Evolutionary conservation across 2,888 invertebrate species (phyloP).

Genomic region (Caradrina clavipalpis): DNA sequence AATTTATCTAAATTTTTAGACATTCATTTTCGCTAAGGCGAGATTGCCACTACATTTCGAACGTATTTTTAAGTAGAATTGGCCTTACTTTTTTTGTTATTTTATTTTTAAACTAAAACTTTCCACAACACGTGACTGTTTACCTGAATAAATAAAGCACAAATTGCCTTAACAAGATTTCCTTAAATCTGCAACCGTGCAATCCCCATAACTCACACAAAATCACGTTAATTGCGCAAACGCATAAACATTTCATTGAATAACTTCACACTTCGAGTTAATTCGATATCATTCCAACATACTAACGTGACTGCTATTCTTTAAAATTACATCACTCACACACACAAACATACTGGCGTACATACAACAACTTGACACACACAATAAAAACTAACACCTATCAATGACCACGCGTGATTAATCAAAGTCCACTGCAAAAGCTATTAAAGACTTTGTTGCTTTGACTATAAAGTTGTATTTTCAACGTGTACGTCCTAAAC

Average conservation of each 20-base stretch:
- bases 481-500: background rate
- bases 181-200: background rate
- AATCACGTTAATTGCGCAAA: background rate
- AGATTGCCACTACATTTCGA: too few species aligned
- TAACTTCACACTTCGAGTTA: constrained; percentile 14
- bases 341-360: constrained; percentile 4
- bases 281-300: constrained; percentile 15
- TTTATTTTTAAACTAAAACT: background rate
- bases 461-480: background rate
- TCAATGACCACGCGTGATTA: constrained; percentile 33
- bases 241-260: constrained; percentile 34
- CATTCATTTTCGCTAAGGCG: too few species aligned
- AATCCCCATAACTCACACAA: background rate
- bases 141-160: background rate
- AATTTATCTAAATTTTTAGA: too few species aligned
- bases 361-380: background rate
- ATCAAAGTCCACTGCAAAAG: background rate
- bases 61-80: too few species aligned
- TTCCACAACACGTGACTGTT: too few species aligned
- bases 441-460: constrained; percentile 1
- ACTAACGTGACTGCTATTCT: constrained; percentile 9
- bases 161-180: background rate
- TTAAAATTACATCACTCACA: constrained; percentile 19
- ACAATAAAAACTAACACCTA: constrained; percentile 22
- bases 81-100: too few species aligned